A percentile compares a stretch with the other conserved stretches of the same genome.
phyloP scores from a whole-genome alignment of 2,113 vertebrate genomes.

The Sialia sialis region DNA sequence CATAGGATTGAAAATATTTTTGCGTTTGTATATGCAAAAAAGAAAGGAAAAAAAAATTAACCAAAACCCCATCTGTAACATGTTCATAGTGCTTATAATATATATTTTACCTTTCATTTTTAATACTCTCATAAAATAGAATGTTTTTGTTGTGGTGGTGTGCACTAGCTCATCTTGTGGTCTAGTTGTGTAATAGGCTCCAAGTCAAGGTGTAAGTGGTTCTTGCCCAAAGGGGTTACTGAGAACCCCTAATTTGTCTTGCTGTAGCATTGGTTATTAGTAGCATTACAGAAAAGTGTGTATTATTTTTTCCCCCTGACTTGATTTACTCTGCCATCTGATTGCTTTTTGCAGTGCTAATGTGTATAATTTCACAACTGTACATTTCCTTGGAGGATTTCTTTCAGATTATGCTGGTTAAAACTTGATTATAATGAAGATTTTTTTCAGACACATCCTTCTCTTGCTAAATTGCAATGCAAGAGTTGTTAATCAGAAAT shows the following conservation, averaged over 20 bases:
- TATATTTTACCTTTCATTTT: neutral
- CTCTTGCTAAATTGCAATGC: neutral
- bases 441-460: neutral
- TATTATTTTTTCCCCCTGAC: neutral
- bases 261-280: neutral
- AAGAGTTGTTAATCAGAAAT: neutral
- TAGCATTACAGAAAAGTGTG: neutral
- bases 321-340: neutral
- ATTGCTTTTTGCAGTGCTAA: neutral
- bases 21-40: neutral
- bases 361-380: neutral
- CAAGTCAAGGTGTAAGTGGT: neutral
- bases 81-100: neutral
- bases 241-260: neutral
- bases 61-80: neutral
- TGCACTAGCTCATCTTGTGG: neutral
- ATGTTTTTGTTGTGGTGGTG: neutral
- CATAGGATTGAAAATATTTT: neutral
- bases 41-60: neutral
- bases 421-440: neutral
- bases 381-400: neutral
- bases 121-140: neutral
- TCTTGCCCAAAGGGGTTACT: neutral
- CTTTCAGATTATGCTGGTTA: neutral
- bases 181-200: neutral